Base-by-base conservation (phyloP, 2,113 vertebrate genomes). In the Oncorhynchus kisutch region DNA sequence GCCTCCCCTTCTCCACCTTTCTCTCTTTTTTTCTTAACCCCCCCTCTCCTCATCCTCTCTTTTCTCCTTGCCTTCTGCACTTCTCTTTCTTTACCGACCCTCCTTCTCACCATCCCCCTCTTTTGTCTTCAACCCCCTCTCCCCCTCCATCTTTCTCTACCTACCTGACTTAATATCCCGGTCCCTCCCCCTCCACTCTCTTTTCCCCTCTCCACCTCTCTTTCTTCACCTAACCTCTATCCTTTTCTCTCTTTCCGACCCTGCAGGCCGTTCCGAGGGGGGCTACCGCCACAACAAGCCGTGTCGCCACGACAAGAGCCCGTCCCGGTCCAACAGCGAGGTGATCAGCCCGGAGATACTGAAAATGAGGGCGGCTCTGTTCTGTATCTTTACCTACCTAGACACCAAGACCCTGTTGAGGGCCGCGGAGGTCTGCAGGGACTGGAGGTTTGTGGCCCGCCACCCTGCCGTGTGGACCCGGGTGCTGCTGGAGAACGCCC, bases 341-440 rank as follows among this genome's bases (percentile, higher is more conserved):
- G 97, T 99, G 79, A 98, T 99, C 94, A 98, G 97, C 89, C 97
- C 97, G 0, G 97, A 99, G 91, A 94, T 99, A 82, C 95, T 99
- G 85, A 99, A 99, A 92, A 99, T 98, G 96, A 85, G 97, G 2
- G 97, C 97, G 0, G 97, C 97, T 2, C 94, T 99, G 2, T 99
- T 98, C 91, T 99, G 97, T 84, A 98, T 99, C 93, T 99, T 99
- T 91, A 99, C 97, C 80, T 99, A 99, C 92, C 89, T 99, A 91
- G 97, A 99, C 85, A 98, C 96, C 4, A 96, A 95, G 90, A 99
- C 97, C 0, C 91, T 99, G 78, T 92, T 99, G 82, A 91, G 95
- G 9, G 94, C 95, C 0, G 98, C 96, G 0, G 97, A 99, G 91
- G 97, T 98, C 78, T 98, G 96, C 92, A 94, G 95, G 12, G 96